Evolutionary conservation across 2,888 invertebrate genomes (phyloP).

Genomic region (Salpingus planirostris): DNA sequence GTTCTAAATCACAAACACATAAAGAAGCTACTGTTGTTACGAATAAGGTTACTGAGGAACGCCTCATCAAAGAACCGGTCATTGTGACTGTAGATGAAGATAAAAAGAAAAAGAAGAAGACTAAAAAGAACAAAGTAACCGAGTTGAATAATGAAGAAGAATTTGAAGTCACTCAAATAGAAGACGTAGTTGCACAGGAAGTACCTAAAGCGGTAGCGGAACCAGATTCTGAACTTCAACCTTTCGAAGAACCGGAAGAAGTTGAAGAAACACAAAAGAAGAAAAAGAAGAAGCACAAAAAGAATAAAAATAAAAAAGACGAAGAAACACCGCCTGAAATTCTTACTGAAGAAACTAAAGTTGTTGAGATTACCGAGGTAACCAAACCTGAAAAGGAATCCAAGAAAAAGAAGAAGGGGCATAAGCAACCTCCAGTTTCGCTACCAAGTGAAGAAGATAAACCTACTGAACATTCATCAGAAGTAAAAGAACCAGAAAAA

Average conservation of each 20-base stretch:
- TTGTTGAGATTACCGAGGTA: slow-evolving; percentile 1
- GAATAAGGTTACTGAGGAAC: background rate
- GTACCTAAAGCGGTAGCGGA: too few species aligned
- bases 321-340: slow-evolving; percentile 1
- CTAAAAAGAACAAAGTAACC: slow-evolving; percentile 3
- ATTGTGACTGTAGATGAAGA: slow-evolving; percentile 2
- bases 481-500: slow-evolving; percentile 2
- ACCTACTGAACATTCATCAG: slow-evolving; percentile 2
- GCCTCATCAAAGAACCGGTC: background rate
- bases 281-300: slow-evolving; percentile 4
- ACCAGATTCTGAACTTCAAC: slow-evolving; percentile 1
- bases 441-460: too few species aligned
- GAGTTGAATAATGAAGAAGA: background rate
- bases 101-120: slow-evolving; percentile 7
- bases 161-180: slow-evolving; percentile 1
- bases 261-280: slow-evolving; percentile 2
- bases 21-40: too few species aligned
- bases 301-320: slow-evolving; percentile 1
- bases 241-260: slow-evolving; percentile 2
- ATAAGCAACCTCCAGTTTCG: slow-evolving; percentile 6
- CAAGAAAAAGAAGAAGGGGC: slow-evolving; percentile 8
- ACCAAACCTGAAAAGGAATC: slow-evolving; percentile 7
- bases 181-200: slow-evolving; percentile 2
- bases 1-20: too few species aligned
- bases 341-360: slow-evolving; percentile 4